phyloP scores from a whole-genome alignment of 2,888 invertebrate genomes.

The Latheticus oryzae region DNA sequence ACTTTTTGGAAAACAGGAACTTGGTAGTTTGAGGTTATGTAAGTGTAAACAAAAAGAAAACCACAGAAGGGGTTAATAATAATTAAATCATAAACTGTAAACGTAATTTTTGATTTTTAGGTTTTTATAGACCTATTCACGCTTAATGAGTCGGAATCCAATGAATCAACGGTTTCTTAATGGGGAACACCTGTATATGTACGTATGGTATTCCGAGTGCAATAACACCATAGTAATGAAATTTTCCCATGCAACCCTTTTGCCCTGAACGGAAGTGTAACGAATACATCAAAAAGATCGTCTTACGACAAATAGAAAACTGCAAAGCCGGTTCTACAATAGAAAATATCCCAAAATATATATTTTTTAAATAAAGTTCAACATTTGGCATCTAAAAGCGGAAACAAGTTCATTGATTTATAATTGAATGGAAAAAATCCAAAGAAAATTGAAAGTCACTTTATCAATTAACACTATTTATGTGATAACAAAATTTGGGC shows the following conservation, averaged over 20 bases:
- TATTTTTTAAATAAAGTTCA: too few species aligned
- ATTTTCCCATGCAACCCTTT: slow-evolving; percentile 29
- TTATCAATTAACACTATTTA: too few species aligned
- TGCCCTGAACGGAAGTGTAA: slow-evolving; percentile 25
- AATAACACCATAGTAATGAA: slow-evolving; percentile 2
- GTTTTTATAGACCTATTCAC: too few species aligned
- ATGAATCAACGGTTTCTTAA: slow-evolving; percentile 4
- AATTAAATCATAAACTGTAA: slow-evolving; percentile 10
- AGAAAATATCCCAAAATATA: too few species aligned
- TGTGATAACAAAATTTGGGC: too few species aligned
- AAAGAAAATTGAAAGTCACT: too few species aligned
- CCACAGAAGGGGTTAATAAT: slow-evolving; percentile 11
- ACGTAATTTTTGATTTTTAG: slow-evolving; percentile 25
- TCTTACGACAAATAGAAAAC: slow-evolving; percentile 18
- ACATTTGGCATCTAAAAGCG: too few species aligned
- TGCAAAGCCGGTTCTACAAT: slow-evolving; percentile 11
- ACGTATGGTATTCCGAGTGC: slow-evolving; percentile 8
- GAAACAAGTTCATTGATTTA: too few species aligned
- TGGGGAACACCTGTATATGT: slow-evolving; percentile 10
- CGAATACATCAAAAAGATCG: slow-evolving; percentile 25
- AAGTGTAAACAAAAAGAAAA: slow-evolving; percentile 12
- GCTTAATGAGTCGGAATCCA: too few species aligned
- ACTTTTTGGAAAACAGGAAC: slow-evolving; percentile 29
- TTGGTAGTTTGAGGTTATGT: slow-evolving; percentile 13
- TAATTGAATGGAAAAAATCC: too few species aligned